phyloP scores from a whole-genome alignment of 2,888 invertebrate genomes.

The Scaptodrosophila latifasciaeformis region DNA sequence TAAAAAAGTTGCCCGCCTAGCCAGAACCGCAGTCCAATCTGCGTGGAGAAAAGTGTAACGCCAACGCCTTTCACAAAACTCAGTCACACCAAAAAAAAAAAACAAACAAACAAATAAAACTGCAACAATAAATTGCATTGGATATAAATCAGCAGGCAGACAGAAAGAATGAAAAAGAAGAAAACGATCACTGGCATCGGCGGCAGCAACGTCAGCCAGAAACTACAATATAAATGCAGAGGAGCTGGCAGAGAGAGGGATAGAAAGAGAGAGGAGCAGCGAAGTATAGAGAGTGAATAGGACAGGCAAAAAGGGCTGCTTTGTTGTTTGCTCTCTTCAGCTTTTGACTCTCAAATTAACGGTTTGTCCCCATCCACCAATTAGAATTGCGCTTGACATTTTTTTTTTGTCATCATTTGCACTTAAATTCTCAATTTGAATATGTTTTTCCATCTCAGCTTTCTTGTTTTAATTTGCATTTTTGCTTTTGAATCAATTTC shows the following conservation, averaged over 20 bases:
- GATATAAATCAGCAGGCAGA: slow-evolving; percentile 16
- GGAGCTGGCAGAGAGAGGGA: not conserved
- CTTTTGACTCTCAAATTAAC: not conserved
- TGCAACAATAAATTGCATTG: slow-evolving; percentile 5
- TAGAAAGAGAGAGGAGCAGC: not conserved
- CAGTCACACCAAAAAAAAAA: too few species aligned
- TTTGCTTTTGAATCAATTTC: too few species aligned
- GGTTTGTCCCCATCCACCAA: not conserved
- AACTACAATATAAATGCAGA: not conserved
- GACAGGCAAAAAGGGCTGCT: too few species aligned
- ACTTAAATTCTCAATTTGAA: too few species aligned
- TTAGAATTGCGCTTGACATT: not conserved
- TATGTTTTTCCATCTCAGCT: too few species aligned
- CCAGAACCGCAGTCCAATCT: slow-evolving; percentile 9
- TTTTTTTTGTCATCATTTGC: not conserved
- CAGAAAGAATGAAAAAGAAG: too few species aligned
- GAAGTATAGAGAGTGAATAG: too few species aligned
- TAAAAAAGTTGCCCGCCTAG: too few species aligned
- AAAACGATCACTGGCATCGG: too few species aligned
- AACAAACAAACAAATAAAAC: too few species aligned
- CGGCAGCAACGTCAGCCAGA: not conserved
- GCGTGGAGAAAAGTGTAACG: slow-evolving; percentile 3
- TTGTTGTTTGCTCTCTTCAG: too few species aligned
- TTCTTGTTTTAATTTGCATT: too few species aligned
- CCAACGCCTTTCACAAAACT: slow-evolving; percentile 15